Evolutionary conservation across 92 coral and sea anemone species (phyloP).

Genomic region (Siderastrea siderea): DNA sequence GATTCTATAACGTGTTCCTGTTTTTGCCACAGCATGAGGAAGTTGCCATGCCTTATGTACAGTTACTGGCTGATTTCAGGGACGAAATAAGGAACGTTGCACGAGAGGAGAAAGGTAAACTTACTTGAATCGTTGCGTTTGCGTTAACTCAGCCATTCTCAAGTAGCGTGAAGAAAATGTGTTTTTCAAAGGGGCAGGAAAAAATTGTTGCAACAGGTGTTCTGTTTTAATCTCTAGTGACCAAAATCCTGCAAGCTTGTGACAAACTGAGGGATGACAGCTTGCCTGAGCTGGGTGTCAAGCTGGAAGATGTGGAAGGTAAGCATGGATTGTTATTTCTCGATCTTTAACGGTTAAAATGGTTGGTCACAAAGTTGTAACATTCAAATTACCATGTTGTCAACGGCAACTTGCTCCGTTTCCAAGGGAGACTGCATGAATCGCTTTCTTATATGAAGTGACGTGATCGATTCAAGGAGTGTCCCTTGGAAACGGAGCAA

Average conservation of each 20-base stretch:
- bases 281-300: conserved; percentile 93
- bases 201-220: not conserved
- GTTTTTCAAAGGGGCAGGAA: not conserved
- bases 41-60: conserved; percentile 95
- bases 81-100: conserved; percentile 92
- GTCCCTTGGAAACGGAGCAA: too few relatives aligned
- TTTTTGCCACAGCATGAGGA: conserved; percentile 79
- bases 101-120: conserved; percentile 90
- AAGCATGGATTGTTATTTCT: not conserved
- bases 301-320: conserved; percentile 97
- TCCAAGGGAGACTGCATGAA: too few relatives aligned
- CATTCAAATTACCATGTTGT: too few relatives aligned
- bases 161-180: not conserved
- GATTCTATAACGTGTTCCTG: not conserved
- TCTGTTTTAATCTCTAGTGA: conserved; percentile 51
- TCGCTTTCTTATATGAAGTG: too few relatives aligned
- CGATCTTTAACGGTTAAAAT: too few relatives aligned
- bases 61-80: conserved; percentile 95
- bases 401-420: too few relatives aligned
- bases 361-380: too few relatives aligned
- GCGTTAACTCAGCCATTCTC: too few relatives aligned
- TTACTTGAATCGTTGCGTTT: not conserved
- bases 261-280: conserved; percentile 87
- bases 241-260: conserved; percentile 90
- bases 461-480: too few relatives aligned